Percentiles rank a stretch among this genome's conserved stretches.
Evolutionary conservation across 2,113 vertebrate species (phyloP).

Genomic region (Pyxicephalus adspersus): DNA sequence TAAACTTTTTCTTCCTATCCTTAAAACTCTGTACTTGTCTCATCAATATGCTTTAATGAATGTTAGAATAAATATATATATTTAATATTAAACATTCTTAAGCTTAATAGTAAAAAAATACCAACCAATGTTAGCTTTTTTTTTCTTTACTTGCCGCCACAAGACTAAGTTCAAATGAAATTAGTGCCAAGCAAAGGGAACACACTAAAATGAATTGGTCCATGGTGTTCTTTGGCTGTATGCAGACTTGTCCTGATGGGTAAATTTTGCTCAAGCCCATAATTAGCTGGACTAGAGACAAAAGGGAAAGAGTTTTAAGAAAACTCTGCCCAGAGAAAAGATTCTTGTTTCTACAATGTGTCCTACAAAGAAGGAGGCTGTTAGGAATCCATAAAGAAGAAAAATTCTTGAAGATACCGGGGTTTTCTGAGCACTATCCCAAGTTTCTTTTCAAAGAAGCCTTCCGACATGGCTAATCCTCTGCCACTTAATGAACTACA

Average conservation of each 20-base stretch:
- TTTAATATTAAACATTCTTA: no score
- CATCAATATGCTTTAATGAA: no score
- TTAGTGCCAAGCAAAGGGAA: slow-evolving; percentile 46
- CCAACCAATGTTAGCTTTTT: no score
- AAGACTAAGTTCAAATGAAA: background rate
- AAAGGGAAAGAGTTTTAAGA: slow-evolving; percentile 65
- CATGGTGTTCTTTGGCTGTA: slow-evolving; percentile 57
- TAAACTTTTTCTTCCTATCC: no score
- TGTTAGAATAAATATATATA: no score
- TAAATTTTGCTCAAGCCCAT: slow-evolving; percentile 62
- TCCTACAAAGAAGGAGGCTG: slow-evolving; percentile 71
- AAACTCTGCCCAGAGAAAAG: slow-evolving; percentile 81
- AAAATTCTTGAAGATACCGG: slow-evolving; percentile 63
- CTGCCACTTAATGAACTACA: slow-evolving; percentile 84
- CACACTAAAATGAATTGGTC: slow-evolving; percentile 82
- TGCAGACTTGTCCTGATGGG: slow-evolving; percentile 56
- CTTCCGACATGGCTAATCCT: slow-evolving; percentile 80
- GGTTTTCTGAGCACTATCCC: slow-evolving; percentile 64
- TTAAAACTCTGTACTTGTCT: no score
- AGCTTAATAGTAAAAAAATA: no score
- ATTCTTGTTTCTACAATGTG: slow-evolving; percentile 74
- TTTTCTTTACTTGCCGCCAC: no score
- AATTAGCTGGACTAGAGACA: slow-evolving; percentile 75
- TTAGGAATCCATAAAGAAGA: slow-evolving; percentile 71
- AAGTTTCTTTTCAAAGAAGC: slow-evolving; percentile 73